Percentiles rank a stretch among this genome's conserved stretches.
Conservation (phyloP, 2,888 invertebrate species). For the Lasius platythorax region DNA sequence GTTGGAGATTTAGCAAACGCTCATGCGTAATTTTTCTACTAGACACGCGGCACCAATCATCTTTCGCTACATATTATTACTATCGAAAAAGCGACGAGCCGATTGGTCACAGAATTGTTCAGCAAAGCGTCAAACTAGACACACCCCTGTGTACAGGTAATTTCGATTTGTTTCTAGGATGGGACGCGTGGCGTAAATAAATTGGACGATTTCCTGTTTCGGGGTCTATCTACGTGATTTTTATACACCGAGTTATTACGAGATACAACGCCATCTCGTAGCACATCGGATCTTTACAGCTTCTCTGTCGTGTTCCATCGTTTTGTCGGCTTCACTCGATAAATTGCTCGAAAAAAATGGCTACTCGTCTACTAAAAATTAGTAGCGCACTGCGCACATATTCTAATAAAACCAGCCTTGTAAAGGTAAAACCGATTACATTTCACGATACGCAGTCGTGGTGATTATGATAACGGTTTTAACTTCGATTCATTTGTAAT, state of each 20-base stretch:
- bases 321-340: background rate
- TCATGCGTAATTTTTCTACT: background rate
- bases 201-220: too few species aligned
- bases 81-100: background rate
- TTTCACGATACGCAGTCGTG: background rate
- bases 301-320: background rate
- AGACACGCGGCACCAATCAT: background rate
- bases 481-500: background rate
- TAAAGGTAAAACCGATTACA: constrained; percentile 79
- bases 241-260: background rate
- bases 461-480: background rate
- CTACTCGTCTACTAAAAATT: constrained; percentile 84
- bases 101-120: background rate
- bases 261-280: background rate
- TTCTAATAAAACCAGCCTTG: constrained; percentile 81
- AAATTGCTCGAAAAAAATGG: constrained; percentile 81
- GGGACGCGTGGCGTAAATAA: too few species aligned
- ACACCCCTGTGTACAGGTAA: too few species aligned
- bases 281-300: background rate
- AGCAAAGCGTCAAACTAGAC: background rate
- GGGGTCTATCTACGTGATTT: too few species aligned
- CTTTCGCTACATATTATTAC: background rate
- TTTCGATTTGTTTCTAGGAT: too few species aligned
- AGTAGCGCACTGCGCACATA: constrained; percentile 82
- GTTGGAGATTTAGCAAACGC: too few species aligned